Conservation (phyloP, 2,113 vertebrate species). For the Microcebus tavaratra region DNA sequence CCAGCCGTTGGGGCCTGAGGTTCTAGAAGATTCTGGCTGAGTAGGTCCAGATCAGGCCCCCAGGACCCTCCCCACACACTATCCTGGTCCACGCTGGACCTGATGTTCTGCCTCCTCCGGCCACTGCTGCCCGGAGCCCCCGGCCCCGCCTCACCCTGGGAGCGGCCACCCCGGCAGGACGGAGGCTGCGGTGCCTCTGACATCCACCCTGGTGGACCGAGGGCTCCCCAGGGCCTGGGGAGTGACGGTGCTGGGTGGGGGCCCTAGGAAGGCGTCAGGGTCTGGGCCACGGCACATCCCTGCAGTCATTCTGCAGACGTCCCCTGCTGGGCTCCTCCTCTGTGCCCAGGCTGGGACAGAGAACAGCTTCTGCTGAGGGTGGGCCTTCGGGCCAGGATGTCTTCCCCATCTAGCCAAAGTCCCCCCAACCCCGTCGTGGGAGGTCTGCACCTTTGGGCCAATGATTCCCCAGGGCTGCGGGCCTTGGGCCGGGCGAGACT, state of each 20-base stretch:
- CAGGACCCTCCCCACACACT: accelerated
- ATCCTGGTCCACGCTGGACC: no score
- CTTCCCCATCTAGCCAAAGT: no score
- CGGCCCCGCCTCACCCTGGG: accelerated
- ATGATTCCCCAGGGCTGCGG: no score
- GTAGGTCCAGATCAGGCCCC: background rate
- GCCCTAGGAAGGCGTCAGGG: background rate
- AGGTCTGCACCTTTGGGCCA: no score
- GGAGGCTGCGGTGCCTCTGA: background rate
- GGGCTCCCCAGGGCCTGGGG: no score
- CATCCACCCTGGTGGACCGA: accelerated
- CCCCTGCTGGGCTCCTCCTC: background rate
- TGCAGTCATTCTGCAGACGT: background rate
- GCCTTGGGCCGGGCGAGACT: no score
- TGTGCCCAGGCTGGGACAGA: background rate
- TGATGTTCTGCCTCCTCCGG: accelerated
- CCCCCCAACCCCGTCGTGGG: no score
- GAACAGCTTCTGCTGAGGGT: no score
- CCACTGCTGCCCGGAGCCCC: background rate
- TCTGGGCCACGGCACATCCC: background rate
- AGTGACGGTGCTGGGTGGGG: no score
- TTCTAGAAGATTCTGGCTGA: background rate
- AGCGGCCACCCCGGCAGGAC: background rate
- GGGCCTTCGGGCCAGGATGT: no score
- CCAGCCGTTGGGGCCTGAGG: accelerated